These are phyloP conservation scores for Aethina tumida DNA, from an alignment of 1,140 invertebrate genomes.

Conservation along the genomic window DNA sequence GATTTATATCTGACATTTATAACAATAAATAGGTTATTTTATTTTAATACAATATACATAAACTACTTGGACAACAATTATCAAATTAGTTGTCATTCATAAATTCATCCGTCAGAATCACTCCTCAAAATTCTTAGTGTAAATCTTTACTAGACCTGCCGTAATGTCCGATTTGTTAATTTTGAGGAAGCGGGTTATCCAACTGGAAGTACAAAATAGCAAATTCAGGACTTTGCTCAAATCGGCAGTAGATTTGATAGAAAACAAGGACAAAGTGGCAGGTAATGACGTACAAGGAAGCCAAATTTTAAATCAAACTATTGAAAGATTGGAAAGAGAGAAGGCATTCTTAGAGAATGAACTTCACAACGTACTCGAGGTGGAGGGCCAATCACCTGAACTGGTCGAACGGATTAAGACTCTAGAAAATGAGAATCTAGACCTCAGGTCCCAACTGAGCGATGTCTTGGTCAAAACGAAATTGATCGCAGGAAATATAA, in stretches of 20 bases:
- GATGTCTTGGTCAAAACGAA: background rate
- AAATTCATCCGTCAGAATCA: no score
- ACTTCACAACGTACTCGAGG: background rate
- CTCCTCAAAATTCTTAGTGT: no score
- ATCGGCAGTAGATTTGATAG: constrained; percentile 2
- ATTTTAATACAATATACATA: no score
- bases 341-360: constrained; percentile 3
- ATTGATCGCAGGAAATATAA: background rate
- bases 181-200: constrained; percentile 7
- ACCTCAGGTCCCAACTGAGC: constrained; percentile 1
- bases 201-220: constrained; percentile 8
- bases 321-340: constrained; percentile 4
- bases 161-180: no score
- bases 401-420: background rate
- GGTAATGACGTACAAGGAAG: background rate
- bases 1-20: no score
- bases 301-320: background rate
- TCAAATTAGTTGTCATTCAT: no score
- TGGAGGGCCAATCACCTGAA: background rate
- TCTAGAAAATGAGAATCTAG: constrained; percentile 5
- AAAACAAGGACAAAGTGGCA: no score
- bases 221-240: constrained; percentile 5
- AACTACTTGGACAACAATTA: no score
- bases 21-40: no score
- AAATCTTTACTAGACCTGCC: no score